Base-by-base conservation (phyloP, 2,113 vertebrate genomes). In the Thalassarche chlororhynchos region DNA sequence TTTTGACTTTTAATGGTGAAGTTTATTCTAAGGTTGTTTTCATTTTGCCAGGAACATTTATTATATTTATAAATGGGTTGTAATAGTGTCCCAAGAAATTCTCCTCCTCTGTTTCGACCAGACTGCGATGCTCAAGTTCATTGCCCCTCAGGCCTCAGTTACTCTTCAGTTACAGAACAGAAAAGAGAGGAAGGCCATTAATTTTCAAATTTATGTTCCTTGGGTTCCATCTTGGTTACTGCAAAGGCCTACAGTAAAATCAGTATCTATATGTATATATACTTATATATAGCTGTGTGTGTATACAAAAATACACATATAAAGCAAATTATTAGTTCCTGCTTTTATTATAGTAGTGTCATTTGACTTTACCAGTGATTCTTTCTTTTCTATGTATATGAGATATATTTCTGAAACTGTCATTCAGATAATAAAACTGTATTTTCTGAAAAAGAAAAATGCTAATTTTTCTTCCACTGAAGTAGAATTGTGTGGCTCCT, bases 381-480 rank as follows among this genome's bases (percentile, higher is more conserved):
- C 26, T 79, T 87, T 92, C 25, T 89, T 97, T 86, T 95, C 76
- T 93, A 3, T 87, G 96, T 96, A 77, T 55, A 79, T 61, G 34
- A 64, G 60, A 40, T 79, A 47, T 36, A 54, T 89, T 82, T 65
- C 36, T 92, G 34, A 88, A 75, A 17, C 55, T 90, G n/a, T 66
- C 65, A 88, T 96, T 96, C 92, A 82, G 74, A 31, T 81, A 83
- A 91, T 58, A 95, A 94, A 96, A 58, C 32, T 71, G 3, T 70
- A 46, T 80, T 93, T 93, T 97, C 74, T 95, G 84, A 86, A 81
- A 92, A 90, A 65, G 54, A 92, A 84, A 97, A 91, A 89, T 71
- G 54, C 52, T 93, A 72, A 52, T 62, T 96, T 95, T 94, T 52
- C 51, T 95, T 80, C 76, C 69, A 64, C 31, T 71, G 20, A 25